These are phyloP conservation scores for Crotalus viridis DNA, from an alignment of 2,113 vertebrate species.

Conservation along the genomic window DNA sequence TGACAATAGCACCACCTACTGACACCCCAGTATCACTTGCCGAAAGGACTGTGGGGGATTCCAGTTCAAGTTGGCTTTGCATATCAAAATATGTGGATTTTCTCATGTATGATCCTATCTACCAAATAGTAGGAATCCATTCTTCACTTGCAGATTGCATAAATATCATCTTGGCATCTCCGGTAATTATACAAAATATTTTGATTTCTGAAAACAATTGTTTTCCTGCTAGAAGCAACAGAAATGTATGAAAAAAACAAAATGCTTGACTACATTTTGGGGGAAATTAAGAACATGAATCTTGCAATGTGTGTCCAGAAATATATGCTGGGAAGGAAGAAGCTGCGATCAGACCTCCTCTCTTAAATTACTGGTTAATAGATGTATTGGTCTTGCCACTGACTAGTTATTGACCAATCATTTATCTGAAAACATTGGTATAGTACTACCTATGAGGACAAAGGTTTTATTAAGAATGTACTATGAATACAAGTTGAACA, in stretches of 20 bases:
- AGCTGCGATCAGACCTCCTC: not conserved
- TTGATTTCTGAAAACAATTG: not conserved
- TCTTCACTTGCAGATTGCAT: not conserved
- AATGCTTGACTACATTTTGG: not conserved
- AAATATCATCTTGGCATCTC: not conserved
- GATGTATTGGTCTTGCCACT: not conserved
- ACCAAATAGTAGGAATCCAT: not conserved
- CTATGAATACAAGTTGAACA: not conserved
- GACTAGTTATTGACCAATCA: not conserved
- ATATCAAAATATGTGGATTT: not conserved
- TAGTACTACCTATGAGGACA: not conserved
- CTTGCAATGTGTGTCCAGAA: not conserved
- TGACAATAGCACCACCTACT: slow-evolving; percentile 24
- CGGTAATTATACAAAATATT: not conserved
- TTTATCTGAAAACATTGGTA: not conserved
- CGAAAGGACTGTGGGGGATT: not conserved
- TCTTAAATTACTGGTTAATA: not conserved
- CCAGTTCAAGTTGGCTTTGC: not conserved
- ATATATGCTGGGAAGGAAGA: not conserved
- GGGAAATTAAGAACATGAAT: not conserved
- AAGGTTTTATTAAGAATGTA: not conserved
- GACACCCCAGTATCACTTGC: not conserved
- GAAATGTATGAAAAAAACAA: not conserved
- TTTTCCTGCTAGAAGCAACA: not conserved
- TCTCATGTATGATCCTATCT: not conserved